Evolutionary conservation across 2,797 vertebrate genomes (phyloP), one percentile per base, ranked within the genome.

Genomic region (Karalla daura): DNA sequence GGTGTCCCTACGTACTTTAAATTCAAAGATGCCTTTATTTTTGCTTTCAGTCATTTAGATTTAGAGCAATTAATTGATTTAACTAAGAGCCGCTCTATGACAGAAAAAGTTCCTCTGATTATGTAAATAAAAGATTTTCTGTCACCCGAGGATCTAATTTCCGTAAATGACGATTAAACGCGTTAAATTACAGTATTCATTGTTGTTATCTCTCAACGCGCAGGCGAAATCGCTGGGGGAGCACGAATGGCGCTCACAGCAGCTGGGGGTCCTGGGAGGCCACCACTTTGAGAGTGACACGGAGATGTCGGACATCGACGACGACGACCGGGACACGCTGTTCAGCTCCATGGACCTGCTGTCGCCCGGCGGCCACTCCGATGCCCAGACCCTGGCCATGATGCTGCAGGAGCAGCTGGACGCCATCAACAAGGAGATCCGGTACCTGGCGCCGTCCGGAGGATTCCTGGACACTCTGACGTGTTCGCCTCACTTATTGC

Each of bases 371-470:
- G 98, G 97, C 20, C 97, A 99, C 92, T 99, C 98, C 0, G 98
- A 99, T 52, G 98, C 98, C 21, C 98, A 99, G 77, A 99, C 98
- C 0, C 91, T 99, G 74, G 98, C 98, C 73, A 98, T 99, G 96
- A 99, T 99, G 98, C 95, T 99, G 85, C 98, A 99, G 81, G 98
- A 99, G 76, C 98, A 99, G 81, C 85, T 99, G 58, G 98, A 99
- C 85, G 98, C 98, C 25, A 99, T 99, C 87, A 99, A 99, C 92
- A 99, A 98, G 87, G 98, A 99, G 94, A 99, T 99, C 61, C 95
- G 98, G 98, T 99, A 84, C 33, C 25, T 7, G 23, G 18, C 32
- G 2, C 58, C 49, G 56, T 5, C 9, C 8, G 7, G 15, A 30
- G 33, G 12, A 56, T 52, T 36, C 33, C 27, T 50, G 68, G 65